A percentile compares a stretch with the other conserved stretches of the same genome.
Evolutionary conservation across 2,888 invertebrate species (phyloP).

Genomic region (Pseudanteris insignis): DNA sequence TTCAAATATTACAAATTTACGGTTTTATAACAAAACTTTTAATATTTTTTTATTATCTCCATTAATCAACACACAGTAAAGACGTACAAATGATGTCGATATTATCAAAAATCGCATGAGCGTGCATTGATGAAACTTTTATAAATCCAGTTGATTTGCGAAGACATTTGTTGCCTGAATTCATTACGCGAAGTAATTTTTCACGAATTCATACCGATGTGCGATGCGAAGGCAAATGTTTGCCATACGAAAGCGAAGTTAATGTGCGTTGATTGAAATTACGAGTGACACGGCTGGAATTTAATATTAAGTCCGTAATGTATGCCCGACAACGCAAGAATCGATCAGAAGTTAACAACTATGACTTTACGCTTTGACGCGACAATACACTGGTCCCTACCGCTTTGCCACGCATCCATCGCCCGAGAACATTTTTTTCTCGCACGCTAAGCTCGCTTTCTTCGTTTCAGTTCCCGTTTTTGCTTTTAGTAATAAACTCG

Average conservation of each 20-base stretch:
- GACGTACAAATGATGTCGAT: no score
- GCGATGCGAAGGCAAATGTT: conserved; percentile 7
- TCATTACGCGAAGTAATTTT: conserved; percentile 12
- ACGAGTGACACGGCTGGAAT: conserved; percentile 55
- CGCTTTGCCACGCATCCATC: conserved; percentile 21
- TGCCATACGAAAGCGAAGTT: conserved; percentile 17
- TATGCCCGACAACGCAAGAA: conserved; percentile 52
- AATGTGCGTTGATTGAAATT: conserved; percentile 43
- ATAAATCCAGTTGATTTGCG: no score
- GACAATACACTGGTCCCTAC: conserved; percentile 46
- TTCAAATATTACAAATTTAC: no score
- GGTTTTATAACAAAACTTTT: no score
- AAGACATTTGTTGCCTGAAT: conserved; percentile 6
- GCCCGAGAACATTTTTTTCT: conserved; percentile 31
- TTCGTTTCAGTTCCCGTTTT: conserved; percentile 33
- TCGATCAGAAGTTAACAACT: conserved; percentile 61
- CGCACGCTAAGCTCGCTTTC: conserved; percentile 21
- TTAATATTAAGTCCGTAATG: conserved; percentile 58
- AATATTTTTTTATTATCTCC: no score
- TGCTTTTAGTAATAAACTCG: conserved; percentile 39
- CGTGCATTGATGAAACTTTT: no score
- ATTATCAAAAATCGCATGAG: no score
- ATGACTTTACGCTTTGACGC: conserved; percentile 58
- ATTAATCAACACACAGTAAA: no score
- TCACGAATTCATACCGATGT: neutral